Conservation (phyloP, 2,797 vertebrate genomes). For the Megaceryle alcyon region DNA sequence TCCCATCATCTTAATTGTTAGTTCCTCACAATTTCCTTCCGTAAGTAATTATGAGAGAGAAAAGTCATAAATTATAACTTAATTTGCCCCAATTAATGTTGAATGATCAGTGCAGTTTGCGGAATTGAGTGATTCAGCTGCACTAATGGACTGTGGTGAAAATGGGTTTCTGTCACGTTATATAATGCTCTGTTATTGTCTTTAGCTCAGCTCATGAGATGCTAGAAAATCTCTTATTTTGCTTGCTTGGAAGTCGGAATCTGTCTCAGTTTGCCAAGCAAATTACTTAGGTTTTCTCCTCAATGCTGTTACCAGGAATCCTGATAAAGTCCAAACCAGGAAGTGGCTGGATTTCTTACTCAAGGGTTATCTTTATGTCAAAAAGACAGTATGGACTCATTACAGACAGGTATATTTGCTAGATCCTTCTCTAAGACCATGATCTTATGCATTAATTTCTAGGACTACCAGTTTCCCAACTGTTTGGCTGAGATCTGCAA, state of each 20-base stretch:
- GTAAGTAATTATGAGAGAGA: conserved; percentile 46
- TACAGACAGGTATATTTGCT: conserved; percentile 36
- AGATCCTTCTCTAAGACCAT: not conserved
- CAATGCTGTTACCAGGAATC: conserved; percentile 39
- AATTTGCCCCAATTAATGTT: conserved; percentile 56
- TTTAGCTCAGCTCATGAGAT: conserved; percentile 27
- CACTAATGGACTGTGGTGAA: conserved; percentile 39
- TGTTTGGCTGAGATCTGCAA: conserved; percentile 58
- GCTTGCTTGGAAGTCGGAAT: not conserved
- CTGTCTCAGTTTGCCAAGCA: not conserved
- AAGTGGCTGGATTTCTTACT: conserved; percentile 45
- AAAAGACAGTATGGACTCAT: not conserved
- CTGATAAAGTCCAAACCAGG: conserved; percentile 35
- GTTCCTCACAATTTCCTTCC: conserved; percentile 25
- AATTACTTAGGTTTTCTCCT: conserved; percentile 22
- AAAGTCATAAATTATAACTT: conserved; percentile 36
- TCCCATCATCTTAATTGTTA: conserved; percentile 13
- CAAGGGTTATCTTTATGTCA: conserved; percentile 35
- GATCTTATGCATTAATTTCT: conserved; percentile 27
- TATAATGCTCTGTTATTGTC: conserved; percentile 36
- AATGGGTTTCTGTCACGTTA: not conserved
- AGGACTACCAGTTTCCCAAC: not conserved
- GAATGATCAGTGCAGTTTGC: conserved; percentile 28
- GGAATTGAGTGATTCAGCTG: conserved; percentile 48
- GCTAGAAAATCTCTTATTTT: not conserved